phyloP scores from a whole-genome alignment of 2,797 vertebrate genomes.

The Silurus aristotelis region DNA sequence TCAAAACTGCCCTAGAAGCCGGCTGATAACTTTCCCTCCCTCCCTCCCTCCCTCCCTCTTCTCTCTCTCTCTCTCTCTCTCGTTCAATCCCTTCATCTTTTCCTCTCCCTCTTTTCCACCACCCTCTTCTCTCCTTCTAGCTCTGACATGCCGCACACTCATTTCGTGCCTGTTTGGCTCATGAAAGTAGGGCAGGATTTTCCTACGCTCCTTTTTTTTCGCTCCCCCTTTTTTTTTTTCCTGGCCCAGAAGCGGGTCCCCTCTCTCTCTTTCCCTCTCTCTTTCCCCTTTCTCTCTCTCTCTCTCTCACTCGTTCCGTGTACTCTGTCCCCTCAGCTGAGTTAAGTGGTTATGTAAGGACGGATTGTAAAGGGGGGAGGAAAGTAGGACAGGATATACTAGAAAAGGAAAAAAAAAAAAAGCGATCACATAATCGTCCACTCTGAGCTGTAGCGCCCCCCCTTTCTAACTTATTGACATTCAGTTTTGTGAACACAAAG shows the following conservation, averaged over 20 bases:
- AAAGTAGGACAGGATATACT: conserved; percentile 74
- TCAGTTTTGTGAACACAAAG: background rate
- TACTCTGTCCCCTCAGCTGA: conserved; percentile 72
- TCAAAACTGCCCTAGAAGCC: conserved; percentile 65
- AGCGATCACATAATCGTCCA: background rate
- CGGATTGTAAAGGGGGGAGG: conserved; percentile 61
- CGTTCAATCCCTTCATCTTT: background rate
- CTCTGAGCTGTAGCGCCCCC: background rate
- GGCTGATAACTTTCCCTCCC: conserved; percentile 57
- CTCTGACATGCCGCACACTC: conserved; percentile 58
- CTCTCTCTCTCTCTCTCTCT: conserved; percentile 28
- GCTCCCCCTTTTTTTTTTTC: conserved; percentile 40
- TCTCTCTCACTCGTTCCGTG: conserved; percentile 50
- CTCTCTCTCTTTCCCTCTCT: conserved; percentile 55
- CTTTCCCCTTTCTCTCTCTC: conserved; percentile 44
- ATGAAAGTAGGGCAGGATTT: conserved; percentile 75
- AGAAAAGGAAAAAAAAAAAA: conserved; percentile 61
- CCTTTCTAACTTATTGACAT: background rate
- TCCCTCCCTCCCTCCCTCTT: conserved; percentile 41
- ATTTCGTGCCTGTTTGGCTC: conserved; percentile 68
- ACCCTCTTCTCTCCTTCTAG: background rate
- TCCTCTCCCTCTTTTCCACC: conserved; percentile 25
- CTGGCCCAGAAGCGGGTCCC: conserved; percentile 61
- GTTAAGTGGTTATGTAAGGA: conserved; percentile 79
- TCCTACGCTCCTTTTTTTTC: conserved; percentile 59